A percentile compares a stretch with the other conserved stretches of the same genome.
Conservation (phyloP, 2,888 invertebrate genomes). For the Lingula anatina region DNA sequence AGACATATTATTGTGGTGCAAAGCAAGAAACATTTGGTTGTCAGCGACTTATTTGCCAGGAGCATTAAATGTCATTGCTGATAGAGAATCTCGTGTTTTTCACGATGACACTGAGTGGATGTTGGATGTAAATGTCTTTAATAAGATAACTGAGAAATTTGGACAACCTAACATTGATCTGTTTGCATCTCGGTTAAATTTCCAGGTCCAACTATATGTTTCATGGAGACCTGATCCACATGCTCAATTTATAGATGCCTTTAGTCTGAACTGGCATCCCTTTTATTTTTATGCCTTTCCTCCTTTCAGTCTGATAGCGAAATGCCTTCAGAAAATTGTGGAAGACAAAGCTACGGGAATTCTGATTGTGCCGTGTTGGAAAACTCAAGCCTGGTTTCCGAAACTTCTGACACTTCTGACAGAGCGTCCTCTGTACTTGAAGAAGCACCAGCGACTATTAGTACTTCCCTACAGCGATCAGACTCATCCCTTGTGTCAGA, state of each 20-base stretch:
- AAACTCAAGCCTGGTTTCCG: slow-evolving; percentile 5
- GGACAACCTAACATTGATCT: not conserved
- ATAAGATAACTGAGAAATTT: not conserved
- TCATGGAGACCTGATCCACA: slow-evolving; percentile 5
- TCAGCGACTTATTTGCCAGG: slow-evolving; percentile 1
- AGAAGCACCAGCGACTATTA: not conserved
- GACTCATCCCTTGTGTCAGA: slow-evolving; percentile 2
- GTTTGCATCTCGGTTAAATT: slow-evolving; percentile 8
- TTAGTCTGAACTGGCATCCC: slow-evolving; percentile 1
- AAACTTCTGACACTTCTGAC: not conserved
- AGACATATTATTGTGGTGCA: slow-evolving; percentile 6
- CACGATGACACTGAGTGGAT: slow-evolving; percentile 8
- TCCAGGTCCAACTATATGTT: slow-evolving; percentile 1
- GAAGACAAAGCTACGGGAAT: slow-evolving; percentile 1
- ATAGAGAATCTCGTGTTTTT: slow-evolving; percentile 3
- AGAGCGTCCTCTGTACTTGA: not conserved
- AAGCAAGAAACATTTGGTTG: not conserved
- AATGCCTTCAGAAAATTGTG: slow-evolving; percentile 1
- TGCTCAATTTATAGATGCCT: slow-evolving; percentile 6
- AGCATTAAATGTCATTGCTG: slow-evolving; percentile 1
- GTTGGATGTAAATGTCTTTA: not conserved
- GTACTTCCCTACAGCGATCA: not conserved
- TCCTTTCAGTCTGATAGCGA: slow-evolving; percentile 4
- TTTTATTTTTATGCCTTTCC: slow-evolving; percentile 7
- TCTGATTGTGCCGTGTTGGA: slow-evolving; percentile 3